Conservation (phyloP, 2,113 vertebrate species). For the Arvicanthis niloticus region DNA sequence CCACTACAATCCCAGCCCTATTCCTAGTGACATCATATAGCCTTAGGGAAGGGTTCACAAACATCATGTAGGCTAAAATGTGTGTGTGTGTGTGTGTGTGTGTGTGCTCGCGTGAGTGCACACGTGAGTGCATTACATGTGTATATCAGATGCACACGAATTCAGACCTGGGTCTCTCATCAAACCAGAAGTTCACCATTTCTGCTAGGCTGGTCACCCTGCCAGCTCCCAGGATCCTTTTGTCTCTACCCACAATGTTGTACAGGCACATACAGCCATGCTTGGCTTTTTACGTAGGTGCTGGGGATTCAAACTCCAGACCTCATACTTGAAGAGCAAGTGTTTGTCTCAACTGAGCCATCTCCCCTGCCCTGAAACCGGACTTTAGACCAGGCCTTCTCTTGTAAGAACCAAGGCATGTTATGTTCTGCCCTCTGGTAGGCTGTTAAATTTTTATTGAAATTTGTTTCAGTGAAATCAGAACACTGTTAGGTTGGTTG, state of each 20-base stretch:
- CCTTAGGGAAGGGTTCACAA: rapidly evolving
- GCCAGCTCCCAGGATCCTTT: background rate
- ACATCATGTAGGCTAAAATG: background rate
- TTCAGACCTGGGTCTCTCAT: background rate
- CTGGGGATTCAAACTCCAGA: background rate
- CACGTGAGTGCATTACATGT: background rate
- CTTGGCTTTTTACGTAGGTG: background rate
- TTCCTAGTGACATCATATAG: rapidly evolving
- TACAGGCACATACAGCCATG: background rate
- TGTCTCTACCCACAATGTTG: background rate
- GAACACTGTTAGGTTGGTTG: background rate
- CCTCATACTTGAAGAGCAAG: background rate
- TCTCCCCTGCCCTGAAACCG: background rate
- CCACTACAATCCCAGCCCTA: background rate
- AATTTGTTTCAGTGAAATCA: too few species aligned
- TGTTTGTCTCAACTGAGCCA: background rate
- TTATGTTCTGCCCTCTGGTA: rapidly evolving
- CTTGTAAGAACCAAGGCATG: background rate
- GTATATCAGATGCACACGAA: background rate
- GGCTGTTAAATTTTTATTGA: background rate
- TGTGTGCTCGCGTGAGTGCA: background rate
- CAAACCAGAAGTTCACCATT: background rate
- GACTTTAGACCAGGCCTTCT: background rate
- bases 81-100: background rate
- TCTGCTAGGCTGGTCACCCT: background rate